Percentiles rank a stretch among this genome's conserved stretches.
Conservation (phyloP, 2,113 vertebrate genomes). For the Varanus komodoensis region DNA sequence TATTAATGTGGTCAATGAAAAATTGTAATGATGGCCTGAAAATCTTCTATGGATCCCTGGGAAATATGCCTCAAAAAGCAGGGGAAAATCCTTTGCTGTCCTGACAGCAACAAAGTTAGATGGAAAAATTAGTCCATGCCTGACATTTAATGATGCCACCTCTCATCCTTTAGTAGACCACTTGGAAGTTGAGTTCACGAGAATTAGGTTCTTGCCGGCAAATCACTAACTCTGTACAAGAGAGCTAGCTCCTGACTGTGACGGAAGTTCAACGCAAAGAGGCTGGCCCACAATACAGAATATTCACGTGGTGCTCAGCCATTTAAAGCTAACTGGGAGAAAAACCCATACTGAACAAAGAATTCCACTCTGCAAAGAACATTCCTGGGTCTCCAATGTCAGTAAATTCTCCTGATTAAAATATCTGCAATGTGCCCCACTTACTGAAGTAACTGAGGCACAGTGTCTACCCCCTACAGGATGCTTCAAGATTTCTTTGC, state of each 20-base stretch:
- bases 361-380: accelerated
- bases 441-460: not conserved
- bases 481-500: not conserved
- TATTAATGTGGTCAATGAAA: constrained; percentile 61
- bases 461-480: not conserved
- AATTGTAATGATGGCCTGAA: constrained; percentile 40
- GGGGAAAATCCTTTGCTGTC: constrained; percentile 14
- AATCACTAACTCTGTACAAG: not conserved
- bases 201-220: constrained; percentile 38
- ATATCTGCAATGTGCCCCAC: not conserved
- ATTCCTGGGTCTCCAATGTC: not conserved
- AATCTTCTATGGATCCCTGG: constrained; percentile 22
- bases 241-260: accelerated
- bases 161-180: not conserved
- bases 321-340: accelerated
- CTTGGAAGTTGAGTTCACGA: not conserved
- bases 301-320: accelerated
- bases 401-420: not conserved
- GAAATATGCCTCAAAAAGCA: constrained; percentile 20
- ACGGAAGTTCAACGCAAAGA: not conserved
- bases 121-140: constrained; percentile 18
- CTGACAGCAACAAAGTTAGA: constrained; percentile 30
- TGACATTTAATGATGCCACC: constrained; percentile 14
- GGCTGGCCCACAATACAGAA: not conserved
- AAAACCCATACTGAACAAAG: not conserved